These are phyloP conservation scores for Smithornis capensis DNA, from an alignment of 2,113 vertebrate genomes.

Conservation along the genomic window DNA sequence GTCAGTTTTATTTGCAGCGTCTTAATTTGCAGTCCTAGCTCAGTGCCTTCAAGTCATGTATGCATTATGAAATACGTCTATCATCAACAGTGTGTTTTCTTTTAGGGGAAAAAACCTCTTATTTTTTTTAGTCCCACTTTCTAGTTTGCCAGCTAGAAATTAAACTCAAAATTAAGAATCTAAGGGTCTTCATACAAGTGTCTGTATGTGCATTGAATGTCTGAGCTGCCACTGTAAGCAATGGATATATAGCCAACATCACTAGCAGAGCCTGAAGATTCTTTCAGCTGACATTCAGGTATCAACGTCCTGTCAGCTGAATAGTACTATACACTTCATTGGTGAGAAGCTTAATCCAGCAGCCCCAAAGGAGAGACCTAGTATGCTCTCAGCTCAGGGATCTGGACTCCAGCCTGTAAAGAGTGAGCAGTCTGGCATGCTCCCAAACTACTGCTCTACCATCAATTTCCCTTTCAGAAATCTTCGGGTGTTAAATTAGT, in stretches of 20 bases:
- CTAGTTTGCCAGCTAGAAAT: neutral
- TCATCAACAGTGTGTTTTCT: neutral
- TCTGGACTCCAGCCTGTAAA: neutral
- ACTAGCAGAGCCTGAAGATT: neutral
- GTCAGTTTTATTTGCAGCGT: neutral
- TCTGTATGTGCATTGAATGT: neutral
- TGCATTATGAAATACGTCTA: neutral
- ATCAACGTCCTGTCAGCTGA: neutral
- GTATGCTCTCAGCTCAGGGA: neutral
- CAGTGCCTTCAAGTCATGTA: neutral
- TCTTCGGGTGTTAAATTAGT: neutral
- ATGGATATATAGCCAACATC: neutral
- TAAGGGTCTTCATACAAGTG: neutral
- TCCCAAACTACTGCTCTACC: neutral
- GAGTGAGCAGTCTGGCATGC: neutral
- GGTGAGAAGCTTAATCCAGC: neutral
- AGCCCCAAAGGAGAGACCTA: neutral
- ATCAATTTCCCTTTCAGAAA: neutral
- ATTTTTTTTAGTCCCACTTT: neutral
- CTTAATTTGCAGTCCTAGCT: neutral
- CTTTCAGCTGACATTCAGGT: neutral
- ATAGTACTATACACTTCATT: neutral
- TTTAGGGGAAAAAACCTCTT: neutral
- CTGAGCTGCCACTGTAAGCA: neutral
- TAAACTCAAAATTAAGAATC: neutral